Percentiles rank a stretch among this genome's conserved stretches.
These are phyloP conservation scores for Poeciliopsis turneri DNA, from an alignment of 2,797 vertebrate genomes.

Conservation along the genomic window DNA sequence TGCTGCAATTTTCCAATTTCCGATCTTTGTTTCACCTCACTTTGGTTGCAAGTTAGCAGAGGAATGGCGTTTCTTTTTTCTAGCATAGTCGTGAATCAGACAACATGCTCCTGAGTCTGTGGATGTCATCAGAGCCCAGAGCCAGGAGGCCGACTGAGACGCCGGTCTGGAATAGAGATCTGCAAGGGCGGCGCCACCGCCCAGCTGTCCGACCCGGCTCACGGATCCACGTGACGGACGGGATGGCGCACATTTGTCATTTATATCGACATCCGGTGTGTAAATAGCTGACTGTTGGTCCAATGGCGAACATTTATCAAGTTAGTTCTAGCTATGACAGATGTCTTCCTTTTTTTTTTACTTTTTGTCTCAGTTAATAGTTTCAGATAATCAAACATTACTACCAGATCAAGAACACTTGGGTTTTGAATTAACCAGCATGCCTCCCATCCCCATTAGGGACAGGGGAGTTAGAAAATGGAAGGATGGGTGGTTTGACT, in stretches of 20 bases:
- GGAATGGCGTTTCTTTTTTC: constrained; percentile 35
- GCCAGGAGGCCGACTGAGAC: constrained; percentile 48
- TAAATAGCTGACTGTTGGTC: constrained; percentile 34
- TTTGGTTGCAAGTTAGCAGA: constrained; percentile 30
- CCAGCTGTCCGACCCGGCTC: constrained; percentile 47
- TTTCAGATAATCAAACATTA: not conserved
- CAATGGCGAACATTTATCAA: constrained; percentile 15
- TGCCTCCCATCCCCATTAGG: too few relatives aligned
- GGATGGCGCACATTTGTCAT: constrained; percentile 56
- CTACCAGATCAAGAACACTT: not conserved
- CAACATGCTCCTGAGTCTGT: constrained; percentile 69
- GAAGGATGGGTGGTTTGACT: too few relatives aligned
- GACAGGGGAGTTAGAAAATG: too few relatives aligned
- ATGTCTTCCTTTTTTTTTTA: not conserved
- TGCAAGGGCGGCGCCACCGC: constrained; percentile 38
- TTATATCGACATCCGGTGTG: constrained; percentile 36
- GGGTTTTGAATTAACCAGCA: too few relatives aligned
- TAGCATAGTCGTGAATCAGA: constrained; percentile 47
- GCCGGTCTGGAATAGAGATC: constrained; percentile 78
- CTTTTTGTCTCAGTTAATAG: not conserved
- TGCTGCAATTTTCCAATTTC: not conserved
- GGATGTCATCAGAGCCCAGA: constrained; percentile 76
- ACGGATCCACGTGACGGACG: constrained; percentile 69
- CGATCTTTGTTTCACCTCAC: constrained; percentile 4
- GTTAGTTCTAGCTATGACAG: not conserved